Base-by-base conservation (phyloP, 2,113 vertebrate species). In the Protomyctophum bolini region DNA sequence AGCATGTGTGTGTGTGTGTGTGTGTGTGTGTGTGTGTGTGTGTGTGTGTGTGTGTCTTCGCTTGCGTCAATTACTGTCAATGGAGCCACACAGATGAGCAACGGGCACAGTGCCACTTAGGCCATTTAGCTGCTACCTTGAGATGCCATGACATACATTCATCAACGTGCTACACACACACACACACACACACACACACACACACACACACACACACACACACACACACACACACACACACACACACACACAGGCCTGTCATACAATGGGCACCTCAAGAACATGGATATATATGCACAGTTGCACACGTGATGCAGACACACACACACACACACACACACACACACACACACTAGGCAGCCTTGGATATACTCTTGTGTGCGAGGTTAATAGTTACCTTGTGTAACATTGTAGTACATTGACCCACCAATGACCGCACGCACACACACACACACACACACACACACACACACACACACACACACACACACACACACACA, bases 51-150 rank as follows among this genome's bases (percentile, higher is more conserved):
- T 62, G 55, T 61, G 59, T 52, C 9, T 52, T 4, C 6, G 50
- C 33, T 41, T 41, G 33, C 33, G 2, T 75, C 70, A 50, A 54
- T 69, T 68, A 66, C 61, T 60, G 64, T 76, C 61, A 63, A 50
- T 54, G 33, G 68, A 55, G 56, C 61, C 63, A 64, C 60, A 66
- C 49, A 47, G 66, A 81, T 51, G 67, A 86, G 54, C 75, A 68
- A 80, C 50, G 45, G 55, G 55, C n/a, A 56, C 14, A 1, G 55
- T 15, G 55, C 55, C 14, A 56, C n/a, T 56, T 15, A 68, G 57
- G 48, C 63, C 76, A 69, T 73, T 80, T 75, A 79, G 70, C 70
- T 65, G 66, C 59, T 79, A 65, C 68, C 73, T 72, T 70, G 73
- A 82, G 74, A 82, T 67, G 76, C 77, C 68, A 74, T 1, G 8